Evolutionary conservation across 2,888 invertebrate genomes (phyloP).

Genomic region (Amphipoea lucens): DNA sequence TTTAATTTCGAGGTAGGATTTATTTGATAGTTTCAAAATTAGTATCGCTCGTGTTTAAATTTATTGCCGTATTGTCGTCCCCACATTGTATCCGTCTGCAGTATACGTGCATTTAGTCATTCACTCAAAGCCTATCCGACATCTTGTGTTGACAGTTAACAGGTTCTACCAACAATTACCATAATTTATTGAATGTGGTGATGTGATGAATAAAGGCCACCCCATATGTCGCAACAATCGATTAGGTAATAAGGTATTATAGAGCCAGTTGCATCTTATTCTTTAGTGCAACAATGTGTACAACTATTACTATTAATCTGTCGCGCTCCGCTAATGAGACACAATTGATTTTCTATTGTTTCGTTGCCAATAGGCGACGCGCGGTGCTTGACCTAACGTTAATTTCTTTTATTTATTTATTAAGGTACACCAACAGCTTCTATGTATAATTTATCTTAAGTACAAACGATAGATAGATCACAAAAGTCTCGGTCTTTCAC

Average conservation of each 20-base stretch:
- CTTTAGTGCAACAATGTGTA: slow-evolving; percentile 1
- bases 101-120: neutral
- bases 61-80: neutral
- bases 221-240: neutral
- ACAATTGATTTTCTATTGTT: too few relatives aligned
- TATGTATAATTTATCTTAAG: too few relatives aligned
- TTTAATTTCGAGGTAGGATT: too few relatives aligned
- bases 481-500: too few relatives aligned
- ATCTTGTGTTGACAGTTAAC: slow-evolving; percentile 13
- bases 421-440: too few relatives aligned
- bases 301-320: neutral
- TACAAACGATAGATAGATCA: too few relatives aligned
- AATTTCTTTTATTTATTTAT: too few relatives aligned
- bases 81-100: neutral
- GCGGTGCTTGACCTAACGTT: too few relatives aligned
- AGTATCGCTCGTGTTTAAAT: too few relatives aligned
- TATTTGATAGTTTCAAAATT: too few relatives aligned
- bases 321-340: too few relatives aligned
- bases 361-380: too few relatives aligned
- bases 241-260: slow-evolving; percentile 15
- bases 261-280: neutral
- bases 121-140: slow-evolving; percentile 6
- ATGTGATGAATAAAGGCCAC: slow-evolving; percentile 5
- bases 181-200: slow-evolving; percentile 28
- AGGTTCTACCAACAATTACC: slow-evolving; percentile 6